phyloP scores from a whole-genome alignment of 2,797 vertebrate species.

The Xenentodon cancila region DNA sequence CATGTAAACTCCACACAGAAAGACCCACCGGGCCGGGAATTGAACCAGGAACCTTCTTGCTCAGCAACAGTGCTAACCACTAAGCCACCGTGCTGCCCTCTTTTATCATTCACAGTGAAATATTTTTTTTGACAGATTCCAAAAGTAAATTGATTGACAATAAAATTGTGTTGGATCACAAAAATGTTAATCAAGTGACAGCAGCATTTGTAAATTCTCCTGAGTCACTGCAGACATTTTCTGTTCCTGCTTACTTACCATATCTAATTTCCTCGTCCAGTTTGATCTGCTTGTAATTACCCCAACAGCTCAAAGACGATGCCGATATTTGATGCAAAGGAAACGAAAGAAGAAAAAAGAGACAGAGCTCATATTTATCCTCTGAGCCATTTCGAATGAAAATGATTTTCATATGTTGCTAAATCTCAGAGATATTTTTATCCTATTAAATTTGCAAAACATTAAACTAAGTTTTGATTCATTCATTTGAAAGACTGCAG shows the following conservation, averaged over 20 bases:
- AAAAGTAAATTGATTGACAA: too few relatives aligned
- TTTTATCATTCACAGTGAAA: too few relatives aligned
- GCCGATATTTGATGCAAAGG: constrained; percentile 32
- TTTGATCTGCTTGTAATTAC: constrained; percentile 55
- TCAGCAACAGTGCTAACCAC: too few relatives aligned
- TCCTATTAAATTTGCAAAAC: constrained; percentile 27
- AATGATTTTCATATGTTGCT: constrained; percentile 24
- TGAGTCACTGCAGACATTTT: background rate
- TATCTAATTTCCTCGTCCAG: constrained; percentile 23
- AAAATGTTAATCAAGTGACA: too few relatives aligned
- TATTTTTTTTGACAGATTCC: too few relatives aligned
- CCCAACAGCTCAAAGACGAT: constrained; percentile 31
- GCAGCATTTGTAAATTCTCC: too few relatives aligned
- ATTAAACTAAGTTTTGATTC: constrained; percentile 46
- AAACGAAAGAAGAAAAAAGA: constrained; percentile 41
- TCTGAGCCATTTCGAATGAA: constrained; percentile 3
- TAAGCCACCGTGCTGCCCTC: too few relatives aligned
- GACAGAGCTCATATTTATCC: constrained; percentile 31
- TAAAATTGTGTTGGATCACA: too few relatives aligned
- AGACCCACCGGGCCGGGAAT: too few relatives aligned
- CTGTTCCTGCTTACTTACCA: constrained; percentile 6
- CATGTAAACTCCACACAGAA: too few relatives aligned
- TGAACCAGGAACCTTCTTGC: too few relatives aligned
- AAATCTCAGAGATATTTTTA: constrained; percentile 29
- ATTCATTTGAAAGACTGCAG: constrained; percentile 16